Base-by-base conservation (phyloP, 2,888 invertebrate genomes). In the Andrena minutula region DNA sequence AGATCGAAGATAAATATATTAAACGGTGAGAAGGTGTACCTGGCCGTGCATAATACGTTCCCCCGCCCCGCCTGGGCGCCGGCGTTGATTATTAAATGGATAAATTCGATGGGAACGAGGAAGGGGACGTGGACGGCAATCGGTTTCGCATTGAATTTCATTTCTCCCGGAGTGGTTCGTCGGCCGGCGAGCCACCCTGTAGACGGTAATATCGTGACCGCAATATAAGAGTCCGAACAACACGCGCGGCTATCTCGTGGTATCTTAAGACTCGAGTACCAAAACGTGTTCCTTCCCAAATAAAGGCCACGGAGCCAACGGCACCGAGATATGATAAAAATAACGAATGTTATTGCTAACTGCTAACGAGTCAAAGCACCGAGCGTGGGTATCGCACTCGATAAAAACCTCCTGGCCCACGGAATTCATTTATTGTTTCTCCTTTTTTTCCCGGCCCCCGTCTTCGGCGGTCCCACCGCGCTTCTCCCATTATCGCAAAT, bases 321-420 rank as follows among this genome's bases (percentile, higher is more conserved):
- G 63, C 85, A 77, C 75, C 70, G 83, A 90, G 92, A 92, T 92
- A 92, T 91, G 92, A 92, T 92, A 92, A 92, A 88, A 92, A 92
- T 92, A 92, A 92, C 89, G 90, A 91, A 92, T 92, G 92, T 92
- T 92, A 92, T 92, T 92, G 92, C 92, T 92, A 92, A 92, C 92
- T 90, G 89, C 90, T 92, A 92, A 92, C 92, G 92, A 92, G 92
- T 92, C 88, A 89, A 91, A 92, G 91, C 85, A 91, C 87, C 86
- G 88, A 86, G 89, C 90, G 90, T 88, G 91, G 90, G 89, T 90
- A 91, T 90, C 88, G 83, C 79, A 83, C 76, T 79, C 89, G 89
- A 89, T 90, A 91, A 92, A 91, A 86, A 88, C 84, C 87, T 81
- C 81, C 84, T 76, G 83, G 87, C 85, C 84, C 84, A 84, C 79